phyloP scores from a whole-genome alignment of 2,797 vertebrate genomes.

The Tokudaia muenninki region DNA sequence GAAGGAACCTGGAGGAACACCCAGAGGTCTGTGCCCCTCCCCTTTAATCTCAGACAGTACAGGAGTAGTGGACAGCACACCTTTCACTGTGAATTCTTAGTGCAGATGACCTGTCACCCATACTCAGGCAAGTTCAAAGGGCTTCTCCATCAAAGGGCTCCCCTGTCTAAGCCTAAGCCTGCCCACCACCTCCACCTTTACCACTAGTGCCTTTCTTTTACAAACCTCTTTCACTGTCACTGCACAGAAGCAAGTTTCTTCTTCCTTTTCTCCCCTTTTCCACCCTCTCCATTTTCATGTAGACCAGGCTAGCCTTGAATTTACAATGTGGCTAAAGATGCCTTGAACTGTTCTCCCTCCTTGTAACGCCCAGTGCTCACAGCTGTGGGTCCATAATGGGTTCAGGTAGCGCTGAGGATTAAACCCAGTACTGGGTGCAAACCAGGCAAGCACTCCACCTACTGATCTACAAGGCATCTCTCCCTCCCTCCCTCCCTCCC shows the following conservation, averaged over 20 bases:
- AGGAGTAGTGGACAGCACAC: rapidly evolving
- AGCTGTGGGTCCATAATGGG: neutral
- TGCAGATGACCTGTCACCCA: neutral
- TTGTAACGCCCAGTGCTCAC: neutral
- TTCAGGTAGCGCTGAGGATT: neutral
- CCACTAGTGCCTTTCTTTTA: neutral
- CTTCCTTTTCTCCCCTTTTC: no score
- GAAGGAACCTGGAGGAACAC: neutral
- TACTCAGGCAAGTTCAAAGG: neutral
- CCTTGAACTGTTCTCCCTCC: neutral
- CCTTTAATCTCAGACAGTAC: neutral
- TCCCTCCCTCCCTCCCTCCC: no score
- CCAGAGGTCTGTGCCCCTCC: neutral
- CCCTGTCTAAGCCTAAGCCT: neutral
- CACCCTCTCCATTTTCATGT: neutral
- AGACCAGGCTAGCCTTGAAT: neutral
- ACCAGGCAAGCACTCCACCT: neutral
- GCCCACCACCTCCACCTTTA: neutral
- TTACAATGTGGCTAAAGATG: neutral
- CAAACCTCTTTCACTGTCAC: neutral
- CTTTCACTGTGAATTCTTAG: neutral
- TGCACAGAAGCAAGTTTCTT: neutral
- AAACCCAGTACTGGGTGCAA: neutral
- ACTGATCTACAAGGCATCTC: neutral
- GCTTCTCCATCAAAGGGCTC: neutral